phyloP scores from a whole-genome alignment of 1,140 invertebrate species.

The Psilanteris sp. region DNA sequence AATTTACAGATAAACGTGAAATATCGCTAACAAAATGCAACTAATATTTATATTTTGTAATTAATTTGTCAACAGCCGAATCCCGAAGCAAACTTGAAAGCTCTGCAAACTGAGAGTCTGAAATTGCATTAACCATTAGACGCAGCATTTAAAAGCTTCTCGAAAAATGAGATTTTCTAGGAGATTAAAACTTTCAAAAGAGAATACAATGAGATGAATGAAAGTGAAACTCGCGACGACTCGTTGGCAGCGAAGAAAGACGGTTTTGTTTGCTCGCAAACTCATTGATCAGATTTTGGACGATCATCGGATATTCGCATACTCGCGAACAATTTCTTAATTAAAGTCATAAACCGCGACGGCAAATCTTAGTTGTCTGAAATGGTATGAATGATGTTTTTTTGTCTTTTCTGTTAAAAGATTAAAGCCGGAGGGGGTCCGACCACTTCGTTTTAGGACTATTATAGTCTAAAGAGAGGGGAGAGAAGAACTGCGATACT shows the following conservation, averaged over 20 bases:
- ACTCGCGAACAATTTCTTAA: conserved; percentile 70
- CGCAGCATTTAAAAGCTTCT: no score
- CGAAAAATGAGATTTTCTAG: no score
- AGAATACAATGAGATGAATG: no score
- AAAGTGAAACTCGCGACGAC: conserved; percentile 21
- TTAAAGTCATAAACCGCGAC: conserved; percentile 57
- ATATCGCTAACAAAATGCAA: no score
- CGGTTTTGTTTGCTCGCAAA: not conserved
- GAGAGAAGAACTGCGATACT: conserved; percentile 8
- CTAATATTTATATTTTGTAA: no score
- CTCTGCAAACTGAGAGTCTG: no score
- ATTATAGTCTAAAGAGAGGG: conserved; percentile 70
- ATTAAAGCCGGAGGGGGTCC: conserved; percentile 73
- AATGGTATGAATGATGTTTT: conserved; percentile 72
- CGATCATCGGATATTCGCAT: not conserved
- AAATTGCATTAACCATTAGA: no score
- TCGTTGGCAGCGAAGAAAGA: not conserved
- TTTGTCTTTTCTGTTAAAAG: conserved; percentile 76
- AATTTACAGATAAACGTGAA: no score
- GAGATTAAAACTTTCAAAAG: no score
- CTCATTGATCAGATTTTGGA: not conserved
- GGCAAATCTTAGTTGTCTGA: conserved; percentile 25
- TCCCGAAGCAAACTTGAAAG: no score
- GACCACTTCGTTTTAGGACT: conserved; percentile 74
- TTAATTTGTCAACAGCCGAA: no score